Evolutionary conservation across 2,888 invertebrate genomes (phyloP).

Genomic region (Latrodectus hesperus): DNA sequence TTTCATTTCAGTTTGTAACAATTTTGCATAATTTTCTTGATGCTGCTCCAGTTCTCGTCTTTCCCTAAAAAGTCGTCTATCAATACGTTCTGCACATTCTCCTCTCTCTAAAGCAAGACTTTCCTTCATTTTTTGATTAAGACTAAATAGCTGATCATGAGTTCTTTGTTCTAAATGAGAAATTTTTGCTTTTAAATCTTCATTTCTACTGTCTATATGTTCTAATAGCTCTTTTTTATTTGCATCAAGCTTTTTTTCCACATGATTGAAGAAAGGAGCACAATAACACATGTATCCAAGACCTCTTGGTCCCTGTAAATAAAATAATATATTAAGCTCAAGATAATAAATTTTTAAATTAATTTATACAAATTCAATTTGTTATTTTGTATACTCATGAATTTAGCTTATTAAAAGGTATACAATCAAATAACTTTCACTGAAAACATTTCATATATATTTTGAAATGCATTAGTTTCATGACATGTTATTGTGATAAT

Average conservation of each 20-base stretch:
- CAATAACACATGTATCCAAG: conserved; percentile 94
- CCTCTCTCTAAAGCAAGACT: conserved; percentile 81
- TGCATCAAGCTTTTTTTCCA: conserved; percentile 85
- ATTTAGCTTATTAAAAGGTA: no score
- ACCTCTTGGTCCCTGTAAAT: conserved; percentile 86
- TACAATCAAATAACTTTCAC: no score
- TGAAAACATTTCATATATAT: no score
- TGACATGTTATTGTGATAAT: no score
- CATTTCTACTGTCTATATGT: conserved; percentile 84
- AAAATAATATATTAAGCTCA: neutral
- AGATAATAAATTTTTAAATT: neutral
- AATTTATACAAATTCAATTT: neutral
- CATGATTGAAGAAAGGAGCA: conserved; percentile 90
- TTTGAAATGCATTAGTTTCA: no score
- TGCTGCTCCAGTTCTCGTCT: conserved; percentile 77
- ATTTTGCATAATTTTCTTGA: conserved; percentile 71
- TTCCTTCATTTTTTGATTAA: conserved; percentile 78
- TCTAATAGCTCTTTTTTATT: conserved; percentile 87
- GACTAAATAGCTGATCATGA: conserved; percentile 89
- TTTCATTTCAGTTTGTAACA: conserved; percentile 73
- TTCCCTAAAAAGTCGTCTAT: conserved; percentile 79
- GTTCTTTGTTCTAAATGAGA: conserved; percentile 85
- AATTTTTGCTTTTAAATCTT: conserved; percentile 86
- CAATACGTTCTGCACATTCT: conserved; percentile 81
- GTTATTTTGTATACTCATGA: no score